Evolutionary conservation across 2,113 vertebrate species (phyloP).

Genomic region (Muntiacus muntjak): DNA sequence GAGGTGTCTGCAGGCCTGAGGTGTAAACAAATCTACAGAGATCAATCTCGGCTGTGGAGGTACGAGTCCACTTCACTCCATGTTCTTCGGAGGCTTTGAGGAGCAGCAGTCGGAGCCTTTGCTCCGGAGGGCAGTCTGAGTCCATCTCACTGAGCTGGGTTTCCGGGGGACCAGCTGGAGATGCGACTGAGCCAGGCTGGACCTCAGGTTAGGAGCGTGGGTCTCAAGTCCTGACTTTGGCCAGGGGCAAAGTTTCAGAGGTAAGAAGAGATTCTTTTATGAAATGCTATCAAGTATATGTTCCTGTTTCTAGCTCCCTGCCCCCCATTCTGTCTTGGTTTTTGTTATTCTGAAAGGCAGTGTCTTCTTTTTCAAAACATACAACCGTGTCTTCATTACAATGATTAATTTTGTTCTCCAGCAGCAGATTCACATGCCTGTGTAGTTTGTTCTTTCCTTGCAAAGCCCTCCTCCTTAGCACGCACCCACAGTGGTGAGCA

Average conservation of each 20-base stretch:
- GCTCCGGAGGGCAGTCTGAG: conserved; percentile 59
- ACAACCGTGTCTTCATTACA: background rate
- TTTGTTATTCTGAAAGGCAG: conserved; percentile 4
- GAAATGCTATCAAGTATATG: conserved; percentile 9
- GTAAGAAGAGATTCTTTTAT: conserved; percentile 61
- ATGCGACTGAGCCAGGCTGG: background rate
- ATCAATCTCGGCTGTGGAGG: conserved; percentile 65
- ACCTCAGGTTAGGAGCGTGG: background rate
- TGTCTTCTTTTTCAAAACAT: background rate
- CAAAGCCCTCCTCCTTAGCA: background rate
- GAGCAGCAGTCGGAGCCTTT: conserved; percentile 70
- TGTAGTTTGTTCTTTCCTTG: background rate
- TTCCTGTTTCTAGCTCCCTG: background rate
- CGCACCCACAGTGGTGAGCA: background rate
- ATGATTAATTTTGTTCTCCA: background rate
- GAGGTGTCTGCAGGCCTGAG: conserved; percentile 66
- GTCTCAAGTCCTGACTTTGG: background rate
- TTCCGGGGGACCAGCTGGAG: background rate
- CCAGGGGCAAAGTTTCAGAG: conserved; percentile 45
- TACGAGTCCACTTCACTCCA: conserved; percentile 43
- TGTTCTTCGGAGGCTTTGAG: conserved; percentile 66
- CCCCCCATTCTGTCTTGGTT: background rate
- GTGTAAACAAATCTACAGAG: conserved; percentile 69
- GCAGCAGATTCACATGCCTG: background rate
- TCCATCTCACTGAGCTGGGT: background rate